phyloP scores from a whole-genome alignment of 1,140 invertebrate genomes.

The Ladona fulva region DNA sequence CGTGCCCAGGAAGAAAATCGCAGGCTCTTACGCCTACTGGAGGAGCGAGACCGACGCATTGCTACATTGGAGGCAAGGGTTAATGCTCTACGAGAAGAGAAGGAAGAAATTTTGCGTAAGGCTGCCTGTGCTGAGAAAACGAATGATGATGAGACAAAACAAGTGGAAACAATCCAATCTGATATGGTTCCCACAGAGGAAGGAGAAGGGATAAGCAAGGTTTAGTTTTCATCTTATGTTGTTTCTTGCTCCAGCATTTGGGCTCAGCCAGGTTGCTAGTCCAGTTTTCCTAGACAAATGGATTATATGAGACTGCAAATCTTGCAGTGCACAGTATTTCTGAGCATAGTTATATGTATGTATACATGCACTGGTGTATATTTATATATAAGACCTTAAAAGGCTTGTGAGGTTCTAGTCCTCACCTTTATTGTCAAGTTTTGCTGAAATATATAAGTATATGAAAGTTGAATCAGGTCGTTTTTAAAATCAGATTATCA shows the following conservation, averaged over 20 bases:
- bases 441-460: background rate
- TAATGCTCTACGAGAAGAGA: background rate
- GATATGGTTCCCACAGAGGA: background rate
- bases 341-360: background rate
- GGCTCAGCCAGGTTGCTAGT: background rate
- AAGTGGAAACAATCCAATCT: background rate
- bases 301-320: background rate
- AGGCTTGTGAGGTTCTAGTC: background rate
- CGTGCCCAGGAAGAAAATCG: conserved; percentile 46
- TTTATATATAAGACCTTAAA: background rate
- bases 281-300: background rate
- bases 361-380: too few relatives aligned
- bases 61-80: conserved; percentile 39
- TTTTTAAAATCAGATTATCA: background rate
- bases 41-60: conserved; percentile 47
- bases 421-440: background rate
- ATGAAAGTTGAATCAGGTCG: background rate
- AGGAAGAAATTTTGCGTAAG: background rate
- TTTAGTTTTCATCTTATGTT: background rate
- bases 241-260: background rate
- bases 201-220: background rate
- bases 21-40: conserved; percentile 41
- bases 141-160: background rate
- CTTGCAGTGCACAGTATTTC: background rate
- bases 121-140: background rate